Percentiles rank a stretch among this genome's conserved stretches.
phyloP scores from a whole-genome alignment of 2,797 vertebrate genomes.

The Enteromius argenteus region DNA sequence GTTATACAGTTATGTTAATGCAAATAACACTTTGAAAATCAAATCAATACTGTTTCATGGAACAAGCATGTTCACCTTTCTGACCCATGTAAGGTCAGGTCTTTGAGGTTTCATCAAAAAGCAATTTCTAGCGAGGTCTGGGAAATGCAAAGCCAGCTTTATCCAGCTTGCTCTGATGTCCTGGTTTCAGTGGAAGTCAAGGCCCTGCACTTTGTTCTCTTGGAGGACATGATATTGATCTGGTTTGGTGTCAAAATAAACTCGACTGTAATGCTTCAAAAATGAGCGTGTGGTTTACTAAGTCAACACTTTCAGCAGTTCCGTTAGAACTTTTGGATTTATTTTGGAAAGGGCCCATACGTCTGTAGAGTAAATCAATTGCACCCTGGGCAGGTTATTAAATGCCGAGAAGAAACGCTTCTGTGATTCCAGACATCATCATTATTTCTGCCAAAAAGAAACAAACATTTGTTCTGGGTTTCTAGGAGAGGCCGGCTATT shows the following conservation, averaged over 20 bases:
- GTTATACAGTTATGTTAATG: background rate
- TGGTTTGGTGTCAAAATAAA: conserved; percentile 54
- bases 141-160: conserved; percentile 56
- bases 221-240: conserved; percentile 60
- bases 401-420: conserved; percentile 58
- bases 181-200: conserved; percentile 14
- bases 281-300: conserved; percentile 58
- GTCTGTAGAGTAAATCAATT: conserved; percentile 61
- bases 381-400: conserved; percentile 62
- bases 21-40: conserved; percentile 22
- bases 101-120: conserved; percentile 51
- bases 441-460: conserved; percentile 60
- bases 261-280: conserved; percentile 63
- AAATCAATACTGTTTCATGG: conserved; percentile 49
- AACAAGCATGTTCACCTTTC: conserved; percentile 31
- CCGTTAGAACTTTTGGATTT: conserved; percentile 62
- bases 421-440: conserved; percentile 60
- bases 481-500: conserved; percentile 43
- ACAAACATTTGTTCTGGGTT: conserved; percentile 58
- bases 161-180: conserved; percentile 2
- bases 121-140: conserved; percentile 47
- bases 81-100: conserved; percentile 29
- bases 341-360: conserved; percentile 57
- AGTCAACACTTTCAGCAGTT: conserved; percentile 58
- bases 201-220: conserved; percentile 42